Evolutionary conservation across 1,140 invertebrate species (phyloP), one percentile per base, ranked within the genome.

Genomic region (Tribolium madens): DNA sequence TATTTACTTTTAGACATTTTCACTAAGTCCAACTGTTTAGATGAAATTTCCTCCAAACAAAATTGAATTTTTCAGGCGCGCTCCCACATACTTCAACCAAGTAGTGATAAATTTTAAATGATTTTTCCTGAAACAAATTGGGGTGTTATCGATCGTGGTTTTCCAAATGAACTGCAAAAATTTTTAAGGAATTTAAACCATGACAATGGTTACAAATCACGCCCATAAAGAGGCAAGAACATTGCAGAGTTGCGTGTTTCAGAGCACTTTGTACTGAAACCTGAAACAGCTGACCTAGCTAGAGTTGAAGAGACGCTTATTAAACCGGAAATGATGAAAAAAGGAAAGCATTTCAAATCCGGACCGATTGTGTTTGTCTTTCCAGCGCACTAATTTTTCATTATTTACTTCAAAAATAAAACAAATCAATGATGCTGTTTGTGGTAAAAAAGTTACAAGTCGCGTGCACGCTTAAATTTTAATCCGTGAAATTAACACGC

Each of bases 221-320:
- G 48, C 48, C 36, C 46, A 14, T 47, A 47, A 47, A 47, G 46
- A 50, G 48, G 10, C 13, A 15, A 50, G 48, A 15, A 50, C 15
- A 50, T 50, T 50, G 48, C 48, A 50, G 48, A 3, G 48, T 50
- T 50, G 48, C 48, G 48, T 50, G 48, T 50, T 17, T 15, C 10
- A 15, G 48, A n/a, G 48, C 48, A 15, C 13, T 50, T 50, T 50
- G 48, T 50, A 50, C 15, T 50, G 13, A 50, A 50, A 50, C n/a
- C 48, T 50, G 48, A 50, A 50, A 50, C 48, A 15, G 48, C 48
- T 50, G 48, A 50, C 48, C 48, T 50, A 17, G 48, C 48, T 50
- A 14, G 10, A 14, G 46, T 47, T 9, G 46, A 26, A 47, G 48
- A 50, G 48, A 50, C 13, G 10, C 48, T 50, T 50, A 50, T 50